Percentiles rank a stretch among this genome's conserved stretches.
These are phyloP conservation scores for Agonopterix alstromeriana DNA, from an alignment of 2,888 invertebrate genomes.

Conservation along the genomic window DNA sequence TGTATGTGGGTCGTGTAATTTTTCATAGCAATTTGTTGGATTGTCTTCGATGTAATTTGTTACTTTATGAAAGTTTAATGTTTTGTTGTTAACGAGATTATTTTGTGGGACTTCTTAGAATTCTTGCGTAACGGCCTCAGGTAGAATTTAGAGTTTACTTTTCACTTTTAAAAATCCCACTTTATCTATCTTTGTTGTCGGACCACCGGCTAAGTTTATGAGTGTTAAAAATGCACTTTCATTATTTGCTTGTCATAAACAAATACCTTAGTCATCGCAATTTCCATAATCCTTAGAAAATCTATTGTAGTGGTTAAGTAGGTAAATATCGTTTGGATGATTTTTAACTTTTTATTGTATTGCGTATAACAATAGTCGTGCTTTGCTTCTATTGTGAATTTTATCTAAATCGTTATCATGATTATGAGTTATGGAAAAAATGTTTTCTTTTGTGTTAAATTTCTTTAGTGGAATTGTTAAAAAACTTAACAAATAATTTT, in stretches of 20 bases:
- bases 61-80: conserved; percentile 27
- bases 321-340: conserved; percentile 12
- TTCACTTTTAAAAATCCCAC: conserved; percentile 16
- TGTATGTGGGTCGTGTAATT: conserved; percentile 32
- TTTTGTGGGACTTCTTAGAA: conserved; percentile 1
- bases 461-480: background rate
- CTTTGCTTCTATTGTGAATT: conserved; percentile 1
- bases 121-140: conserved; percentile 21
- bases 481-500: too few species aligned
- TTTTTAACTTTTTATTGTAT: conserved; percentile 18
- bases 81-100: conserved; percentile 11
- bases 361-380: conserved; percentile 14
- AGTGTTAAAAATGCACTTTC: conserved; percentile 33
- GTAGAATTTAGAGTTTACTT: conserved; percentile 21
- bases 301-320: conserved; percentile 16
- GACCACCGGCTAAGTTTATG: conserved; percentile 39
- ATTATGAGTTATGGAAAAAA: background rate
- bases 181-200: conserved; percentile 10
- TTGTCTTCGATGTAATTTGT: conserved; percentile 21
- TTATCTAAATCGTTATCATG: background rate
- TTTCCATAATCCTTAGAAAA: conserved; percentile 30
- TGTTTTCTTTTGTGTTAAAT: background rate
- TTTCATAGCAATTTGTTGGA: conserved; percentile 30
- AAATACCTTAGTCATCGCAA: conserved; percentile 38
- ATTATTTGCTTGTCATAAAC: conserved; percentile 42